These are phyloP conservation scores for Trigoniulus corallinus DNA, from an alignment of 1,140 invertebrate genomes.

Conservation along the genomic window DNA sequence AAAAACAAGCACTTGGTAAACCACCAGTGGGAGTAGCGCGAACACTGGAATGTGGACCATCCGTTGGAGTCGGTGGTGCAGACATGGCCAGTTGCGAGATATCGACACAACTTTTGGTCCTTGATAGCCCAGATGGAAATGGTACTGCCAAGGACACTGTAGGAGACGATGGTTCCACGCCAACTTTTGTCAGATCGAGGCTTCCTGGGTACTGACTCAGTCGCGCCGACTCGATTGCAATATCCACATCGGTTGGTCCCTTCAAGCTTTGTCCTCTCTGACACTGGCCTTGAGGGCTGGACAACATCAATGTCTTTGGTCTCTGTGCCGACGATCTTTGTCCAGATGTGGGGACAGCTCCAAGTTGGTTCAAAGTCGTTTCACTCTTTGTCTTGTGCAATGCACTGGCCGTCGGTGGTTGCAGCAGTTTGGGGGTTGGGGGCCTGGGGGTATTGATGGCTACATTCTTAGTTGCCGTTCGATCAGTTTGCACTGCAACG, in stretches of 20 bases:
- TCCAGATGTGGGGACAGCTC: not conserved
- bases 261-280: not conserved
- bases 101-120: slow-evolving; percentile 6
- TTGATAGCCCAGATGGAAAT: not conserved
- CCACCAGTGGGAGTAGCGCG: not conserved
- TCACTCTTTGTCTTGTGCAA: slow-evolving; percentile 6
- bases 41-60: not conserved
- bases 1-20: not conserved
- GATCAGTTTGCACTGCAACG: slow-evolving; percentile 1
- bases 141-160: not conserved
- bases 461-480: not conserved
- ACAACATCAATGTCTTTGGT: not conserved
- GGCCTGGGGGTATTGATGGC: slow-evolving; percentile 1
- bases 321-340: not conserved
- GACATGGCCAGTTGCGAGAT: slow-evolving; percentile 1
- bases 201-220: not conserved
- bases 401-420: not conserved
- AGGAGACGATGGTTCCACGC: not conserved
- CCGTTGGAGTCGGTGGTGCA: not conserved
- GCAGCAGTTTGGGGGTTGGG: not conserved
- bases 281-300: not conserved
- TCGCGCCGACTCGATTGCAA: not conserved
- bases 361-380: not conserved
- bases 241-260: not conserved
- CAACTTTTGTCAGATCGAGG: not conserved